Evolutionary conservation across 1,140 invertebrate genomes (phyloP), one percentile per base, ranked within the genome.

Genomic region (Rhizoglyphus robini): DNA sequence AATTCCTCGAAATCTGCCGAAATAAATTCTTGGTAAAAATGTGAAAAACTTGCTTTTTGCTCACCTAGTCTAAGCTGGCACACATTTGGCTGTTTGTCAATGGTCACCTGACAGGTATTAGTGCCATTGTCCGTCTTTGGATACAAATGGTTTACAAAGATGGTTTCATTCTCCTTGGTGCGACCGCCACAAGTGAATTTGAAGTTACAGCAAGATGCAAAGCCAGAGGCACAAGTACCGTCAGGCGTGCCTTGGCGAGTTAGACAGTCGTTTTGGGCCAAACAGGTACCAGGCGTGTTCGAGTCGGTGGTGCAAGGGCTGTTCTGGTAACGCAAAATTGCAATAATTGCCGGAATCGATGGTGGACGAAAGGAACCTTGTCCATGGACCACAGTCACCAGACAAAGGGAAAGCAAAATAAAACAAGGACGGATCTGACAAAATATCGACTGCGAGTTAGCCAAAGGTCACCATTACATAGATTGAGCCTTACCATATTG

Each of bases 131-230:
- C 88, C 0, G 79, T 73, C 11, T 82, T 83, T 11, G 88, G 88
- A 75, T 88, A 90, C 49, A 82, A 81, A 0, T 88, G 87, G 67
- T 86, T 91, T 49, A 84, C 82, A 72, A 91, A 87, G 73, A 90
- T 90, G 0, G 88, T 90, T 38, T 89, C 79, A 75, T 91, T 91
- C 75, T 87, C 86, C 69, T 80, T 78, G 3, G 88, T 82, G 61
- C 82, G 81, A n/a, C 81, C 81, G 25, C 84, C 84, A 73, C 88
- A 90, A 5, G 81, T 83, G 66, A 84, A 82, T 67, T 84, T 83
- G 72, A 70, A 89, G 30, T 88, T 82, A 74, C 88, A 91, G 72
- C 88, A 91, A 23, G 88, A 86, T 1, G 87, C 86, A 70, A 83
- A 84, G 23, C 85, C 86, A 71, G 83, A 81, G 30, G 85, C 86